Base-by-base conservation (phyloP, 2,797 vertebrate species). In the Syndactyla subalaris region DNA sequence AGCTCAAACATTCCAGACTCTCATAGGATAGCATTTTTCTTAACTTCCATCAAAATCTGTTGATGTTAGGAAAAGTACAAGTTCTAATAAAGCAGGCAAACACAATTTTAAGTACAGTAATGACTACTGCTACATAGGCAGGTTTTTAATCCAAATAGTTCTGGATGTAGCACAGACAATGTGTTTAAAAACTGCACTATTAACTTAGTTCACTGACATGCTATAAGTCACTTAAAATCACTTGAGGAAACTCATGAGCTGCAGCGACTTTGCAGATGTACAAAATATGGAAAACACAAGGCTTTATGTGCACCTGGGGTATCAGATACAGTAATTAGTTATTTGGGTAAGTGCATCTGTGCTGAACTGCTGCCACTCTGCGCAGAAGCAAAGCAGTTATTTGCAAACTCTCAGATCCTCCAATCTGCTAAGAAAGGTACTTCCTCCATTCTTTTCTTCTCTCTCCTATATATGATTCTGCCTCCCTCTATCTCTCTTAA, bases 101-200 rank as follows among this genome's bases (percentile, higher is more conserved):
- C 5, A 29, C 9, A 76, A 6, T 48, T 93, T 89, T 68, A 79
- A 62, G 55, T 57, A 21, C 22, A 57, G 7, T 22, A 74, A 74
- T 41, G 14, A 55, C 30, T 67, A 23, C 3, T 73, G 29, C 39
- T 62, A 12, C 19, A 41, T 9, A 4, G 11, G 23, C 18, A 70
- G 2, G 6, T 29, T 62, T 75, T 76, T 52, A 87, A 75, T 38
- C 26, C 27, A 30, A 65, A 71, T 19, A 77, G 29, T 51, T 30
- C 27, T 39, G 16, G 17, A 88, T 62, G 20, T 14, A 91, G 54
- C n/a, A 58, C 0, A 0, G 10, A 39, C 15, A 36, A 0, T 6
- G 9, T 55, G 63, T 59, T 76, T 43, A 43, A 51, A 76, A 84
- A 36, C 19, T 24, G 12, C 41, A 23, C 18, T 59, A 14, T 23